Conservation (phyloP, 2,113 vertebrate species). For the Lepus americanus region DNA sequence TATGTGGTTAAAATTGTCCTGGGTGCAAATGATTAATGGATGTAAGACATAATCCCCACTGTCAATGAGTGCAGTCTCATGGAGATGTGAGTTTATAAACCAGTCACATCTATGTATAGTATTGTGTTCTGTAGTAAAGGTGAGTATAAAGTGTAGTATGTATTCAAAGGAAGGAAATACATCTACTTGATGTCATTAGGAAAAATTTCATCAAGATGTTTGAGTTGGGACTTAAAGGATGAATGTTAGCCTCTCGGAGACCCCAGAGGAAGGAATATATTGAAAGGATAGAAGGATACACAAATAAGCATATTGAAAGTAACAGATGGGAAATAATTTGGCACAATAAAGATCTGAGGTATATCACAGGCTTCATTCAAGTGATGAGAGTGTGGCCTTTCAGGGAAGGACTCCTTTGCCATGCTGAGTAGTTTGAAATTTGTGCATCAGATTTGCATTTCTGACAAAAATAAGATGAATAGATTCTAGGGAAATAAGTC, state of each 20-base stretch:
- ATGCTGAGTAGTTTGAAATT: not conserved
- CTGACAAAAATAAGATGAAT: not conserved
- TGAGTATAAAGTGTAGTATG: not conserved
- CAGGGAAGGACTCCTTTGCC: not conserved
- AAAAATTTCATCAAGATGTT: not conserved
- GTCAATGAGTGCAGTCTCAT: not conserved
- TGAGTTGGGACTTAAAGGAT: not conserved
- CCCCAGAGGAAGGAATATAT: not conserved
- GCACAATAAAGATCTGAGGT: not conserved
- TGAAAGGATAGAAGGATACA: not conserved
- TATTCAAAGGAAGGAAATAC: not conserved
- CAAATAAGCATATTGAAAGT: not conserved
- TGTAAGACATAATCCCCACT: not conserved
- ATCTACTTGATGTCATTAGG: not conserved
- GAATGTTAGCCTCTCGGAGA: not conserved
- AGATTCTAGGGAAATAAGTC: not conserved
- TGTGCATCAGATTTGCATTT: not conserved
- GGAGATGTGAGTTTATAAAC: not conserved
- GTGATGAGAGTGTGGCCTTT: not conserved
- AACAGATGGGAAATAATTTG: not conserved
- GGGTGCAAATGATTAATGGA: not conserved
- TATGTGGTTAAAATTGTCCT: not conserved
- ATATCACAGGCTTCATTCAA: not conserved
- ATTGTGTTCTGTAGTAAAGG: not conserved
- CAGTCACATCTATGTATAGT: not conserved